Evolutionary conservation across 2,797 vertebrate genomes (phyloP), one percentile per base, ranked within the genome.

Genomic region (Eremophila alpestris): DNA sequence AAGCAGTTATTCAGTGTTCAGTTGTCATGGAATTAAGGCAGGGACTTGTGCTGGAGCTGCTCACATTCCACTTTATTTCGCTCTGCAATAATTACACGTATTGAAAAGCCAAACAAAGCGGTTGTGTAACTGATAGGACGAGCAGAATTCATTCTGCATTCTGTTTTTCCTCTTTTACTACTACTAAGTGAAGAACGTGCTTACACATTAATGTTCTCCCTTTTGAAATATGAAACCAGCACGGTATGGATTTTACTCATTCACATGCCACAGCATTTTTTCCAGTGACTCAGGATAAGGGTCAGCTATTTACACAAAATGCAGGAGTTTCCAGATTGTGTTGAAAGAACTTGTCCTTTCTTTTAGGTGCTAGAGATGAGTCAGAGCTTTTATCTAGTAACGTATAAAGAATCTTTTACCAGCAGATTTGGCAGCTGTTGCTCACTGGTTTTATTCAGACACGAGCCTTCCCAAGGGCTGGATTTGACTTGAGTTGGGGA

Each of bases 291-390:
- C 97, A 98, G 81, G 84, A 41, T 80, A 90, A 82, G 93, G 97
- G 96, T 98, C 97, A 97, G 75, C 84, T 93, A 85, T 83, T 97
- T 95, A 97, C 96, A 97, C 94, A 96, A 89, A 94, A 90, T n/a
- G 36, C 90, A 96, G 97, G 97, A 95, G 96, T 98, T 98, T 98
- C 97, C 97, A 97, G 82, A 96, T 97, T 88, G 83, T 94, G 91
- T 97, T 97, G 96, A 97, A 97, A 97, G 95, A 97, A 94, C 90
- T 94, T 92, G 89, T 62, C 83, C 91, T 96, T 97, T 97, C 90
- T 97, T 96, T 83, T 93, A 89, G 94, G 77, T 94, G 74, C 80
- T 95, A 34, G 23, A 2, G 20, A 83, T 96, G 97, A 97, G 68
- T 97, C 95, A 97, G 52, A 55, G 59, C 80, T 87, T 92, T 96